Evolutionary conservation across 2,113 vertebrate species (phyloP), one percentile per base, ranked within the genome.

Genomic region (Dolichotis patagonum): DNA sequence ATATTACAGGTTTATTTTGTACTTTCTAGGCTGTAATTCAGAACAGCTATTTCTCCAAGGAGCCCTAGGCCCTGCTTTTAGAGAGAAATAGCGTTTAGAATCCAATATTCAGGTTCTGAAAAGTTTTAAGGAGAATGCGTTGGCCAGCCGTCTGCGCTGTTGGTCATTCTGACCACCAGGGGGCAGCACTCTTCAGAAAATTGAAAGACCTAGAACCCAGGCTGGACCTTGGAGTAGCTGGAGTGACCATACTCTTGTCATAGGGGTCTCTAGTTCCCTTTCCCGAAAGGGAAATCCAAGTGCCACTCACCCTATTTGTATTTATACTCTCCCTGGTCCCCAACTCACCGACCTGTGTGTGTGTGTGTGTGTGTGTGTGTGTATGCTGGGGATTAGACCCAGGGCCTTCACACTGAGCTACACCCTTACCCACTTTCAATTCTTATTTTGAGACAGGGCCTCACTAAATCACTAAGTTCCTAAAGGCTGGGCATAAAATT

Each of bases 121-220:
- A 17, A 28, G 9, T 62, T 85, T 60, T 54, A 89, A 46, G 58
- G 32, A 56, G 46, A 96, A 58, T 6, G 7, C 32, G 73, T 54
- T 22, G 16, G 38, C 46, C 35, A 9, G 9, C 14, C 38, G 14
- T 16, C 69, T 4, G 2, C 0, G 1, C 19, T 38, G 75, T 56
- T 62, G 26, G 38, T 26, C 49, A 58, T 80, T 83, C 3, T 83
- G 43, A n/a, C 67, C 88, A 86, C 94, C 43, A 94, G 94, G 63
- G 54, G 81, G 43, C 82, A 96, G 92, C 65, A 86, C 16, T 16
- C 63, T 62, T 19, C 67, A 84, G 60, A 30, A 87, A 83, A 96
- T 69, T 67, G 58, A 89, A 93, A 69, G 14, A 49, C 41, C 16
- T n/a, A 35, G 63, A 24, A 67, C 67, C 69, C 41, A 2, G 17